Percentiles rank a stretch among this genome's conserved stretches.
These are phyloP conservation scores for Ascaphus truei DNA, from an alignment of 2,113 vertebrate species.

Conservation along the genomic window DNA sequence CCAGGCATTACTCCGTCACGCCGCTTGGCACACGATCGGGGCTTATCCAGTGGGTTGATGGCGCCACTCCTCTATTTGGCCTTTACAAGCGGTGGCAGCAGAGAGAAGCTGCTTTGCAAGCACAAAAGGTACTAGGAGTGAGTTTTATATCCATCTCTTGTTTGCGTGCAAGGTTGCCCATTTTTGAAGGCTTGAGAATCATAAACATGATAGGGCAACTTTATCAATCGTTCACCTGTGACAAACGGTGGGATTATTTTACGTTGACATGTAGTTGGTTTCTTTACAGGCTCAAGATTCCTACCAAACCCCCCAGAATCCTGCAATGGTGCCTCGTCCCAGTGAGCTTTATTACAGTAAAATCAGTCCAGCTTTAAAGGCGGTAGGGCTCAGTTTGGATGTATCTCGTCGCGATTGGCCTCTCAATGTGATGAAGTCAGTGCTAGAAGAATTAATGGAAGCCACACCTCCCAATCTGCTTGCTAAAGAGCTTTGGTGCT, in stretches of 20 bases:
- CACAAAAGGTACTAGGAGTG: slow-evolving; percentile 89
- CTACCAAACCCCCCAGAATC: slow-evolving; percentile 83
- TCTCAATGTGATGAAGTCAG: slow-evolving; percentile 89
- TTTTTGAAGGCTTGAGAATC: too few relatives aligned
- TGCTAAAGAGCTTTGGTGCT: slow-evolving; percentile 96
- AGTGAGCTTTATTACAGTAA: slow-evolving; percentile 98
- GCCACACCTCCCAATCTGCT: slow-evolving; percentile 90
- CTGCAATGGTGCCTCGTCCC: slow-evolving; percentile 89
- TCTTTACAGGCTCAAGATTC: slow-evolving; percentile 80
- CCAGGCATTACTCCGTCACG: slow-evolving; percentile 93
- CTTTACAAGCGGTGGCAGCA: slow-evolving; percentile 98
- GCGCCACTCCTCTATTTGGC: slow-evolving; percentile 91
- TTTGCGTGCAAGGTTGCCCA: too few relatives aligned
- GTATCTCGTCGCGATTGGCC: slow-evolving; percentile 95
- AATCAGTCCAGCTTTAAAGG: slow-evolving; percentile 90
- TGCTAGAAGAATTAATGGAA: slow-evolving; percentile 94
- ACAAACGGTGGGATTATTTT: too few relatives aligned
- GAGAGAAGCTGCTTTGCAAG: slow-evolving; percentile 84
- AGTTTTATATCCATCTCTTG: too few relatives aligned
- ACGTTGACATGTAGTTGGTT: too few relatives aligned
- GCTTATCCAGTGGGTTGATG: slow-evolving; percentile 97
- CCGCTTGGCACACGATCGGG: slow-evolving; percentile 92
- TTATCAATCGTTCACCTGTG: too few relatives aligned
- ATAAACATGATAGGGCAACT: too few relatives aligned
- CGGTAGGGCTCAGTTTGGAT: slow-evolving; percentile 86